Percentiles rank a stretch among this genome's conserved stretches.
Conservation (phyloP, 2,113 vertebrate genomes). For the Dromas ardeola region DNA sequence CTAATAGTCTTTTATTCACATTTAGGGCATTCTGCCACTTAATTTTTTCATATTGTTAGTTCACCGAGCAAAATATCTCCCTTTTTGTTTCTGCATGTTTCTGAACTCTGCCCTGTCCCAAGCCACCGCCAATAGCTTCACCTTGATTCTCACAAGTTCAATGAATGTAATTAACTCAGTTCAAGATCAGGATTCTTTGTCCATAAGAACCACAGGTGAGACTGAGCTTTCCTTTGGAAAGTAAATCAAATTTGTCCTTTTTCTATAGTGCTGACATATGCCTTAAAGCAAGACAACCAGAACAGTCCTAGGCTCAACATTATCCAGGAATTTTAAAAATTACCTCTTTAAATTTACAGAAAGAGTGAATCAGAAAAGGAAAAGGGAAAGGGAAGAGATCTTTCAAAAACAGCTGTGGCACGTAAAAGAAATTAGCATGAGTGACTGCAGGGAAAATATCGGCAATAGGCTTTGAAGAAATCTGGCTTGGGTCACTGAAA, state of each 20-base stretch:
- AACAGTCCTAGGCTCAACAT: neutral
- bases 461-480: slow-evolving; percentile 31
- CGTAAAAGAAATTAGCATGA: slow-evolving; percentile 12
- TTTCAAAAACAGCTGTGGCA: slow-evolving; percentile 11
- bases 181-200: neutral
- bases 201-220: neutral
- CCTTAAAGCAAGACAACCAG: neutral
- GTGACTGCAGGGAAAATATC: slow-evolving; percentile 23
- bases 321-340: neutral
- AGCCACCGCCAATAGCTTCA: neutral
- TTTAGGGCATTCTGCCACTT: neutral
- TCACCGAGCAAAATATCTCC: neutral
- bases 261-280: neutral
- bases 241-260: neutral
- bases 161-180: neutral
- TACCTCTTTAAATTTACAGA: neutral
- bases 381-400: neutral
- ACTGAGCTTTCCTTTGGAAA: neutral
- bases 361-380: neutral
- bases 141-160: neutral
- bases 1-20: neutral
- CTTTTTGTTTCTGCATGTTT: neutral
- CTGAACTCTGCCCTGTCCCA: neutral
- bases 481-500: slow-evolving; percentile 45
- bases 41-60: neutral